Conservation (phyloP, 92 coral and sea anemone genomes). For the Phenganax stokvisi region DNA sequence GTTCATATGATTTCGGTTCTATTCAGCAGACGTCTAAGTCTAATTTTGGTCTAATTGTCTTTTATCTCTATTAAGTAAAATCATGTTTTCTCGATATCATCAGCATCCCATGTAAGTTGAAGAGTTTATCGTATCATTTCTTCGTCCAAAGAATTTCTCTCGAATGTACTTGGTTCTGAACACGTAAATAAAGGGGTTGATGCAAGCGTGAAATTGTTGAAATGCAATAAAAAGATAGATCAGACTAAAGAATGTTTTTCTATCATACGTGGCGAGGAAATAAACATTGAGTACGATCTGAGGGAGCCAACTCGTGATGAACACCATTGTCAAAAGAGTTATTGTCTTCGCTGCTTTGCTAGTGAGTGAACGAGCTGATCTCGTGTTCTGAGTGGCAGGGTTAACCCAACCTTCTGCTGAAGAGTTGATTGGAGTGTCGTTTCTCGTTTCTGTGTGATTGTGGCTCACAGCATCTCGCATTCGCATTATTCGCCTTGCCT, state of each 20-base stretch:
- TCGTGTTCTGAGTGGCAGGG: neutral
- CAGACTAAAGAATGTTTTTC: neutral
- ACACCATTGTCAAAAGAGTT: conserved; percentile 5
- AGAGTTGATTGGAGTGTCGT: too few relatives aligned
- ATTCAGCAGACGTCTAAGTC: too few relatives aligned
- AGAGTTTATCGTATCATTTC: neutral
- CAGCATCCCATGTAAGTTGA: neutral
- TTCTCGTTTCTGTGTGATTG: neutral
- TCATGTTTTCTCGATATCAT: neutral
- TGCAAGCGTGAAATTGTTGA: conserved; percentile 13
- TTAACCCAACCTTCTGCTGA: neutral
- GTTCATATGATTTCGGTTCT: too few relatives aligned
- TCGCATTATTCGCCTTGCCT: neutral
- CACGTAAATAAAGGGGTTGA: conserved; percentile 28
- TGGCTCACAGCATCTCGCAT: neutral
- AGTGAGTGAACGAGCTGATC: neutral
- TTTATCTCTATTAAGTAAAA: too few relatives aligned
- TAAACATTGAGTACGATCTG: neutral
- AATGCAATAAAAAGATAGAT: conserved; percentile 12
- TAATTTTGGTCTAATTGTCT: too few relatives aligned
- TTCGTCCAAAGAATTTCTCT: neutral
- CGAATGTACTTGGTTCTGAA: conserved; percentile 16
- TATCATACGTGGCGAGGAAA: neutral
- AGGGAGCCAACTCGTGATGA: conserved; percentile 10
- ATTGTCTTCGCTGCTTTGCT: conserved; percentile 25